These are phyloP conservation scores for Keiferia lycopersicella DNA, from an alignment of 2,888 invertebrate species.

Conservation along the genomic window DNA sequence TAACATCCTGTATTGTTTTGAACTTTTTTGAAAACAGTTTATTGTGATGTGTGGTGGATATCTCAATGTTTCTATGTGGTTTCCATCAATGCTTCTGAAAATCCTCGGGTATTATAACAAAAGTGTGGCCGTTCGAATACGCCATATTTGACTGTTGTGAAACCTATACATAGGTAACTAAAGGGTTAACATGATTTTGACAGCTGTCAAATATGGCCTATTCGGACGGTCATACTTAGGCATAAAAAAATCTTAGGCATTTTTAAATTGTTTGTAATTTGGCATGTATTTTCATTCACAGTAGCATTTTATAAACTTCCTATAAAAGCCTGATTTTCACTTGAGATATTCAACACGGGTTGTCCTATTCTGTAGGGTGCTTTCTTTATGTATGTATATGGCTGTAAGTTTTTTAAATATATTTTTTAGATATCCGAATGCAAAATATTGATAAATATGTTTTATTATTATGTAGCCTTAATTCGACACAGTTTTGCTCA, in stretches of 20 bases:
- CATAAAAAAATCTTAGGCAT: background rate
- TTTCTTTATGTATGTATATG: background rate
- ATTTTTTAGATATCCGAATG: background rate
- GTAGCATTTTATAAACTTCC: too few relatives aligned
- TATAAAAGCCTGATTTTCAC: too few relatives aligned
- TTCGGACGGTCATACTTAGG: background rate
- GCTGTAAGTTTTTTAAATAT: background rate
- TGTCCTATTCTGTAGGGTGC: background rate
- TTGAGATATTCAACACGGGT: background rate
- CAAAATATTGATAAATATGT: background rate
- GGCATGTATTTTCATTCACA: too few relatives aligned
- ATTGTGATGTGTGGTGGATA: constrained; percentile 14
- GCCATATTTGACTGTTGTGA: too few relatives aligned
- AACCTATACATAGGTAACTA: too few relatives aligned
- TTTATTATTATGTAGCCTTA: background rate
- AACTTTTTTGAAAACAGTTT: background rate
- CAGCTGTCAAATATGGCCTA: too few relatives aligned
- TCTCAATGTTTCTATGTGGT: background rate
- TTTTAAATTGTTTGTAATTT: too few relatives aligned
- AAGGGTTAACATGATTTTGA: too few relatives aligned
- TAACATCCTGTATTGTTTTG: background rate
- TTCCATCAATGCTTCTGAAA: too few relatives aligned
- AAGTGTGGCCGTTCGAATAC: too few relatives aligned
- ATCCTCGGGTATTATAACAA: too few relatives aligned
- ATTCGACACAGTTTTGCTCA: background rate